Conservation (phyloP, 2,113 vertebrate species). For the Prunella himalayana region DNA sequence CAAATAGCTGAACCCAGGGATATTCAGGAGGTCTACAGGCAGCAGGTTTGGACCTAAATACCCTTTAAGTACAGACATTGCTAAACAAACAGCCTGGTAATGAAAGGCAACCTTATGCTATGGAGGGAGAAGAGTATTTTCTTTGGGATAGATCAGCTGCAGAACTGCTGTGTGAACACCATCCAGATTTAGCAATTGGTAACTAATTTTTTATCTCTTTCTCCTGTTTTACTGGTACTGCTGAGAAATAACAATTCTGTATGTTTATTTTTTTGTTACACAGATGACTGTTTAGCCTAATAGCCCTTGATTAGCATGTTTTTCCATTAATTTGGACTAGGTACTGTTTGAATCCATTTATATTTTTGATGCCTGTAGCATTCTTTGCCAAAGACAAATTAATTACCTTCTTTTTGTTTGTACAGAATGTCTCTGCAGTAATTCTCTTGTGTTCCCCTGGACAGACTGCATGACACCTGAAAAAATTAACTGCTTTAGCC, state of each 20-base stretch:
- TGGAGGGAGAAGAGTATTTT: background rate
- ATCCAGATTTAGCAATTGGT: background rate
- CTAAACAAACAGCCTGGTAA: background rate
- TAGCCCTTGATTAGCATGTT: background rate
- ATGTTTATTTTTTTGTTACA: background rate
- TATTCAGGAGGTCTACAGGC: background rate
- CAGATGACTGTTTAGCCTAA: background rate
- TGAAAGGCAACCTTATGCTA: background rate
- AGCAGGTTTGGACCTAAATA: background rate
- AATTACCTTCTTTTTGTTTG: background rate
- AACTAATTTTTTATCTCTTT: background rate
- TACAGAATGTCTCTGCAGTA: background rate
- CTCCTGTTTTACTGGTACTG: background rate
- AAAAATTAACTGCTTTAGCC: background rate
- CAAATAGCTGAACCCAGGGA: background rate
- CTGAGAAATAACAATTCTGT: background rate
- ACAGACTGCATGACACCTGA: background rate
- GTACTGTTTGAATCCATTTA: background rate
- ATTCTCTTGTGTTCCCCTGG: background rate
- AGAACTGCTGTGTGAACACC: background rate
- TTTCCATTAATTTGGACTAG: background rate
- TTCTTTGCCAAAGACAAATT: background rate
- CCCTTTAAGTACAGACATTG: accelerated
- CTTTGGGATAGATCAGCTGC: background rate
- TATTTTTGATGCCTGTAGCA: background rate